phyloP scores from a whole-genome alignment of 2,797 vertebrate genomes.

The Myiothlypis coronata region DNA sequence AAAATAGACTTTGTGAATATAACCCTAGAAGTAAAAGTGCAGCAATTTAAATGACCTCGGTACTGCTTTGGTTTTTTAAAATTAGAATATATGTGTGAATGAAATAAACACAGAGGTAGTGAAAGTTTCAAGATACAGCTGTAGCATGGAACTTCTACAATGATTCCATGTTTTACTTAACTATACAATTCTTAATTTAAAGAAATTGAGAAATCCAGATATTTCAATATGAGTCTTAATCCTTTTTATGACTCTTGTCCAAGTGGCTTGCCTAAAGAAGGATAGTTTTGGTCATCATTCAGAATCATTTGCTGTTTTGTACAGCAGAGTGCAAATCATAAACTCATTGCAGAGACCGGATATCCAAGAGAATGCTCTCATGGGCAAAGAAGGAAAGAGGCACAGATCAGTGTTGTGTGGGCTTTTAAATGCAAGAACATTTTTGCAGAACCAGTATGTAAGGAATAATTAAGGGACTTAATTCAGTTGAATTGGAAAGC shows the following conservation, averaged over 20 bases:
- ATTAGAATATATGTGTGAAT: not conserved
- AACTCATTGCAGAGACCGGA: not conserved
- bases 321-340: not conserved
- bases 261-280: not conserved
- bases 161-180: not conserved
- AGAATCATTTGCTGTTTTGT: not conserved
- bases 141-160: not conserved
- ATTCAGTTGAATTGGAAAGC: not conserved
- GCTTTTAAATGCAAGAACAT: not conserved
- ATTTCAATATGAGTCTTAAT: not conserved
- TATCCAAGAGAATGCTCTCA: not conserved
- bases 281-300: not conserved
- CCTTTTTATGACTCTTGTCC: not conserved
- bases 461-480: not conserved
- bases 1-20: constrained; percentile 74
- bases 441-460: not conserved
- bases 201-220: not conserved
- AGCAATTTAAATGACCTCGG: constrained; percentile 45
- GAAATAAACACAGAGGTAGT: not conserved
- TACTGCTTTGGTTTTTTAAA: not conserved
- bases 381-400: not conserved
- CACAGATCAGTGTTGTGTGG: not conserved
- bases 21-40: constrained; percentile 56
- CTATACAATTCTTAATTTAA: not conserved
- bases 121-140: not conserved